Evolutionary conservation across 2,888 invertebrate genomes (phyloP), one percentile per base, ranked within the genome.

Genomic region (Pterostichus niger): DNA sequence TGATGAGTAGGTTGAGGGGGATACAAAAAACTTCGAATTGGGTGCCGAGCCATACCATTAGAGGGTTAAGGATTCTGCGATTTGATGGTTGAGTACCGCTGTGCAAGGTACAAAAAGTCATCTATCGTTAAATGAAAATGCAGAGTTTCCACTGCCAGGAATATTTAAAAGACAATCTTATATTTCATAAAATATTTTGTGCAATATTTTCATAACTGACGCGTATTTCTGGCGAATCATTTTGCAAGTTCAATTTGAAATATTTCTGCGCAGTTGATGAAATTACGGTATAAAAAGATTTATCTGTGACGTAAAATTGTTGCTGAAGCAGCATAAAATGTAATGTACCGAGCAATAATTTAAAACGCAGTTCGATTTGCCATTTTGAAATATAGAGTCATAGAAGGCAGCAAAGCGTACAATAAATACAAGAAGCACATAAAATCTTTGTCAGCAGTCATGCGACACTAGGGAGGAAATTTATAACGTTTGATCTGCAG

Each of bases 371-470:
- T 64, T 64, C 64, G 64, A 64, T 64, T 64, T 64, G 64, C 64
- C 35, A 64, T 35, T 64, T 64, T 64, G 64, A 64, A 64, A 35
- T 64, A 64, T 64, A 24, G 64, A 24, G 64, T 64, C 64, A 35
- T 13, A 49, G 35, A 31, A 64, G 35, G 35, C 64, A 64, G 4
- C 64, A 64, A 64, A 64, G 64, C 64, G 35, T 35, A 64, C n/a
- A 64, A 64, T 64, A 64, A 64, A 64, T 64, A 64, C 35, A 64
- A 64, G 64, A 10, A 64, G 33, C 33, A 11, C 35, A 40, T 40
- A 33, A 64, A 64, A 64, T 64, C 35, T 64, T 64, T 33, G 64
- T 64, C 64, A 64, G 68, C 68, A 71, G 44, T 71, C 68, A 56
- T 15, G 56, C 56, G 33, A 64, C 64, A 64, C 35, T 64, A 40